These are phyloP conservation scores for Steinernema khuongi DNA, from an alignment of 1,140 invertebrate species.

Conservation along the genomic window DNA sequence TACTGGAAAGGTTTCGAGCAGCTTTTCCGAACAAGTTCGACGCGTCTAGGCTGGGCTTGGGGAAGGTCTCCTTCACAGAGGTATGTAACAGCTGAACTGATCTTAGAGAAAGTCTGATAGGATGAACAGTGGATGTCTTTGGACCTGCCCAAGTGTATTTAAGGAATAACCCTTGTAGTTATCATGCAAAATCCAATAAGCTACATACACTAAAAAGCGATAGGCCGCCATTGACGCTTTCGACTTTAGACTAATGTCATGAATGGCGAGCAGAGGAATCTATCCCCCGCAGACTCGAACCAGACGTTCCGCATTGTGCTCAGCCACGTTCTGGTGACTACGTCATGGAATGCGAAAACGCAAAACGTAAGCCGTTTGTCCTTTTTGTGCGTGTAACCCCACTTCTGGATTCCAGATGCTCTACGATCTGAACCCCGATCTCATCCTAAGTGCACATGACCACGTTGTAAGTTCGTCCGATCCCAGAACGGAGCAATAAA, in stretches of 20 bases:
- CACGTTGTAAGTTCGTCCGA: slow-evolving; percentile 56
- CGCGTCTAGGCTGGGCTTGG: slow-evolving; percentile 49
- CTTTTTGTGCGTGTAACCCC: slow-evolving; percentile 13
- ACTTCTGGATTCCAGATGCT: background rate
- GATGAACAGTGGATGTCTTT: too few relatives aligned
- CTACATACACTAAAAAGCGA: background rate
- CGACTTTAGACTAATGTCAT: background rate
- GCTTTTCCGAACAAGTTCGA: slow-evolving; percentile 57
- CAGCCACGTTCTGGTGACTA: slow-evolving; percentile 11
- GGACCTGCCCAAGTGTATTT: slow-evolving; percentile 19
- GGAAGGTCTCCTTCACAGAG: slow-evolving; percentile 54
- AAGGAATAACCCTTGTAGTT: too few relatives aligned
- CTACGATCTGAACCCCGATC: slow-evolving; percentile 40
- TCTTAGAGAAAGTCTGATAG: too few relatives aligned
- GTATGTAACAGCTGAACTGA: slow-evolving; percentile 40
- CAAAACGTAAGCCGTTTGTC: background rate
- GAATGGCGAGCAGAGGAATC: slow-evolving; percentile 16
- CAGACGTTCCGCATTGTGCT: background rate
- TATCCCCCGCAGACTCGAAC: slow-evolving; percentile 1
- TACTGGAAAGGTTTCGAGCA: slow-evolving; percentile 58
- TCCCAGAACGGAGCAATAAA: too few relatives aligned
- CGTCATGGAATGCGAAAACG: background rate
- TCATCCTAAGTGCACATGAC: slow-evolving; percentile 59
- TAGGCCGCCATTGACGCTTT: background rate
- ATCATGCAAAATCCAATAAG: too few relatives aligned